Percentiles rank a stretch among this genome's conserved stretches.
phyloP scores from a whole-genome alignment of 2,888 invertebrate species.

The Scotopteryx bipunctaria region DNA sequence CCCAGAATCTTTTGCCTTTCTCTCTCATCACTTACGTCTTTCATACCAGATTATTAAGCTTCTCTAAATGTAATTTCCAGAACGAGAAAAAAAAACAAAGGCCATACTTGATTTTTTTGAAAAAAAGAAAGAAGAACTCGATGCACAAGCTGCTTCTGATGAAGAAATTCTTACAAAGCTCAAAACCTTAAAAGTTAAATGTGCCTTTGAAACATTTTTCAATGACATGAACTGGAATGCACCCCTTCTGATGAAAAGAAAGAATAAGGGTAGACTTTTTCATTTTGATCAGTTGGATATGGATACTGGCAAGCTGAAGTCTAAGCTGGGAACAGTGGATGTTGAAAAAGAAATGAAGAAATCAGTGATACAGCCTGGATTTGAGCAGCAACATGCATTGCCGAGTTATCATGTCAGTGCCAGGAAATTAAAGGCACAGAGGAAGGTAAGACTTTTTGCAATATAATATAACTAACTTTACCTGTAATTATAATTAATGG shows the following conservation, averaged over 20 bases:
- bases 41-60: neutral
- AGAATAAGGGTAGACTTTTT: constrained; percentile 54
- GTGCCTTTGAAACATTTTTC: constrained; percentile 67
- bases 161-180: constrained; percentile 62
- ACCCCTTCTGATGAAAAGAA: constrained; percentile 56
- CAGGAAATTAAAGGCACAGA: constrained; percentile 80
- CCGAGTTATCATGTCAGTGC: constrained; percentile 84
- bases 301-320: constrained; percentile 70
- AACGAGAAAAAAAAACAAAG: constrained; percentile 57
- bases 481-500: too few species aligned
- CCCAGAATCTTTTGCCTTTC: neutral
- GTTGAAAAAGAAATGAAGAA: constrained; percentile 85
- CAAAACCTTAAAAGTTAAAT: constrained; percentile 62
- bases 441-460: constrained; percentile 80
- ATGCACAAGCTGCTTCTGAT: constrained; percentile 50
- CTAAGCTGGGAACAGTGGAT: constrained; percentile 69
- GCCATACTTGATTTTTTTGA: constrained; percentile 63
- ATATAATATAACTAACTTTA: too few species aligned
- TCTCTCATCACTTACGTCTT: neutral
- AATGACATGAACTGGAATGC: constrained; percentile 71
- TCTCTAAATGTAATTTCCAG: constrained; percentile 45
- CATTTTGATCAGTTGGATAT: constrained; percentile 66
- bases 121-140: constrained; percentile 66
- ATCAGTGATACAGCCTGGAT: constrained; percentile 85
- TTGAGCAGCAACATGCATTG: constrained; percentile 85